These are phyloP conservation scores for Augochlora pura DNA, from an alignment of 1,140 invertebrate species.

Conservation along the genomic window DNA sequence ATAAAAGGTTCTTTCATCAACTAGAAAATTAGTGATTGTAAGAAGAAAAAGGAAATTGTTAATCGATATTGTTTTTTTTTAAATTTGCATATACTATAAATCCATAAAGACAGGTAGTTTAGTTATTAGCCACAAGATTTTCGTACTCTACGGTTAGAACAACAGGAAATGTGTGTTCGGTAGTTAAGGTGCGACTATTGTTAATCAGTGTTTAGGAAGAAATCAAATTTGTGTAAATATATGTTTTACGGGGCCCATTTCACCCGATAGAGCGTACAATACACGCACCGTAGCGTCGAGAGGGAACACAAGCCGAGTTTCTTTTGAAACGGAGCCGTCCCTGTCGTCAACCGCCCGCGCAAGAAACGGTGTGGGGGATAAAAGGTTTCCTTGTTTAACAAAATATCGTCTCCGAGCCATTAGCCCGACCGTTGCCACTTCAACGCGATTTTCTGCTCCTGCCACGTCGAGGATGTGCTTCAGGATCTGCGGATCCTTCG, in stretches of 20 bases:
- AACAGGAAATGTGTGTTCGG: neutral
- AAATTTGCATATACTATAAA: too few species aligned
- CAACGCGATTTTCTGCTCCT: constrained; percentile 71
- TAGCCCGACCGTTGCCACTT: constrained; percentile 76
- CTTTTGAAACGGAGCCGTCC: constrained; percentile 52
- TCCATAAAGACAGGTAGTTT: neutral
- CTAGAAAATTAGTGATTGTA: too few species aligned
- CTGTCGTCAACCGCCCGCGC: constrained; percentile 56
- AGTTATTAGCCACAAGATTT: too few species aligned
- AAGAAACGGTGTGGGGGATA: constrained; percentile 68
- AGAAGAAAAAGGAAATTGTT: too few species aligned
- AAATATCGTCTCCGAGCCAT: constrained; percentile 78
- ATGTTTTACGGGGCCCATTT: neutral
- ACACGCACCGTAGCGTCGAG: constrained; percentile 10
- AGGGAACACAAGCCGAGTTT: constrained; percentile 15
- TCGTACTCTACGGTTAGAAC: too few species aligned
- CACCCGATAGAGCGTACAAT: neutral
- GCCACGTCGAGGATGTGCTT: constrained; percentile 59
- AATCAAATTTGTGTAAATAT: neutral
- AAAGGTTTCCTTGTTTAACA: constrained; percentile 80
- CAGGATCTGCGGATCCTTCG: constrained; percentile 56
- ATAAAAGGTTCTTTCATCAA: too few species aligned
- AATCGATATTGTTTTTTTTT: too few species aligned
- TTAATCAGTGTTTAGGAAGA: neutral
- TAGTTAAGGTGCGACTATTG: neutral